These are phyloP conservation scores for Therioaphis trifolii DNA, from an alignment of 2,888 invertebrate species.

Conservation along the genomic window DNA sequence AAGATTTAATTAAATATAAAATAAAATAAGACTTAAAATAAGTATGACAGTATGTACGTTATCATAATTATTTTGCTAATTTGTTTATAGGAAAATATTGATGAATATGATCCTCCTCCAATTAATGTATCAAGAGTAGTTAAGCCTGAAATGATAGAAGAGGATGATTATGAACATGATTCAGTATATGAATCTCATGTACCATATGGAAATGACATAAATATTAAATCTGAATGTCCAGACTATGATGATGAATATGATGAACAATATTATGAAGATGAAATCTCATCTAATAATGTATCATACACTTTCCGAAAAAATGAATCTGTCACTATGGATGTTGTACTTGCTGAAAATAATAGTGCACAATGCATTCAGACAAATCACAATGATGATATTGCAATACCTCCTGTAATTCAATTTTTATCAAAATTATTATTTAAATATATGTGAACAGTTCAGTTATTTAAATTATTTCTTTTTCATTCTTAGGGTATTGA, in stretches of 20 bases:
- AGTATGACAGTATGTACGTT: neutral
- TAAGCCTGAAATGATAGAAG: conserved; percentile 56
- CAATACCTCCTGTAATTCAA: conserved; percentile 44
- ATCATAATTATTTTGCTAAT: neutral
- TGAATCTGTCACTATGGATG: conserved; percentile 40
- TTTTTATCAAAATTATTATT: neutral
- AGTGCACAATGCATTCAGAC: conserved; percentile 26
- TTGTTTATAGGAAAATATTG: conserved; percentile 48
- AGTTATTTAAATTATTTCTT: neutral
- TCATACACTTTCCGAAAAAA: conserved; percentile 39
- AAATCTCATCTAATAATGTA: conserved; percentile 16
- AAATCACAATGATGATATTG: conserved; percentile 9
- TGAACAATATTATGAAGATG: conserved; percentile 39
- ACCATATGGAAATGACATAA: conserved; percentile 35
- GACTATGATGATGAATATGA: conserved; percentile 52
- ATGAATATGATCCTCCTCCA: conserved; percentile 39
- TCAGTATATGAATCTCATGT: conserved; percentile 51
- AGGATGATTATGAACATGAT: conserved; percentile 53
- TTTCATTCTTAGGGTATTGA: conserved; percentile 28
- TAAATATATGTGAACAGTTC: no score
- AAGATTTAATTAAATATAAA: neutral
- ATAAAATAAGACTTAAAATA: no score
- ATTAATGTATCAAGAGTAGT: conserved; percentile 53
- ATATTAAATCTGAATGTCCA: conserved; percentile 49
- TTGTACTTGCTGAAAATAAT: conserved; percentile 36